Evolutionary conservation across 1,140 invertebrate genomes (phyloP).

Genomic region (Contarinia nasturtii): DNA sequence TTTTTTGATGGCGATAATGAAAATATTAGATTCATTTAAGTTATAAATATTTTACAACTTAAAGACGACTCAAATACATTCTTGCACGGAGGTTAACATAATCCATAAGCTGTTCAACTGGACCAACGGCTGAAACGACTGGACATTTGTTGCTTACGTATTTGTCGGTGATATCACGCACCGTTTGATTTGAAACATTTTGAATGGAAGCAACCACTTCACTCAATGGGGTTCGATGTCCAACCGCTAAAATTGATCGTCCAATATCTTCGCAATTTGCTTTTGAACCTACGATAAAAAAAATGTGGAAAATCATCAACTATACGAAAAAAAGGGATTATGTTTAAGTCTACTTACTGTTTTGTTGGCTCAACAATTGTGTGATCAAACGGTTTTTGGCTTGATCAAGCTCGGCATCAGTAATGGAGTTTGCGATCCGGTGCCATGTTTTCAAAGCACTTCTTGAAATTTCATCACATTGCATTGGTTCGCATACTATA

Average conservation of each 20-base stretch:
- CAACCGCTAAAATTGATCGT: constrained; percentile 55
- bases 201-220: constrained; percentile 53
- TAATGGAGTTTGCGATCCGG: constrained; percentile 19
- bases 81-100: constrained; percentile 39
- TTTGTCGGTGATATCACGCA: constrained; percentile 36
- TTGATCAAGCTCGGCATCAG: constrained; percentile 20
- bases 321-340: too few relatives aligned
- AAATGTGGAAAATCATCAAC: too few relatives aligned
- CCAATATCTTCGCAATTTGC: constrained; percentile 66
- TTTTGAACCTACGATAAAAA: constrained; percentile 31
- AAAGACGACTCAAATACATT: constrained; percentile 36
- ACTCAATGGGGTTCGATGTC: constrained; percentile 39
- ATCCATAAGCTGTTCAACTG: constrained; percentile 41
- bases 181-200: constrained; percentile 31
- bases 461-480: constrained; percentile 21
- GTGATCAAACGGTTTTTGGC: constrained; percentile 23
- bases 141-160: constrained; percentile 57
- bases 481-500: constrained; percentile 14
- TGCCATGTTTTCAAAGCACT: constrained; percentile 22
- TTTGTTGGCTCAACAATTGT: constrained; percentile 40
- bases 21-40: too few relatives aligned
- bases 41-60: too few relatives aligned
- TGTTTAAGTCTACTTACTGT: constrained; percentile 19
- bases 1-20: too few relatives aligned
- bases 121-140: constrained; percentile 44